Evolutionary conservation across 2,113 vertebrate species (phyloP).

Genomic region (Myodes glareolus): DNA sequence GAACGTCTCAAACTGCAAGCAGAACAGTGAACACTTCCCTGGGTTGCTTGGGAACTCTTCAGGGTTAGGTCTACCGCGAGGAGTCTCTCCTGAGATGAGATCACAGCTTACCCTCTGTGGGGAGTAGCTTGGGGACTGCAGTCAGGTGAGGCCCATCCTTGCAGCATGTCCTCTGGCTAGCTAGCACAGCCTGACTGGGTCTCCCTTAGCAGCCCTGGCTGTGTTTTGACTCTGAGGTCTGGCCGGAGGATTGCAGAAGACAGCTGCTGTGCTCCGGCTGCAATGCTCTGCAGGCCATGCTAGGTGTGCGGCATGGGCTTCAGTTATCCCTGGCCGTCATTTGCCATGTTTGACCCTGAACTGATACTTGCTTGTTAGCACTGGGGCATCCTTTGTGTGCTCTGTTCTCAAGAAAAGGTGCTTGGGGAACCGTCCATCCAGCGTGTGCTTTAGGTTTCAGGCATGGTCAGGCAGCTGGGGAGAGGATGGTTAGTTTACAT

Average conservation of each 20-base stretch:
- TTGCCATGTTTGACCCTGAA: background rate
- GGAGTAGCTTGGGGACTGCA: too few relatives aligned
- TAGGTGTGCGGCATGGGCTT: accelerated
- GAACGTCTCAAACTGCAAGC: background rate
- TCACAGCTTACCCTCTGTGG: background rate
- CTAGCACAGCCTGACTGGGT: background rate
- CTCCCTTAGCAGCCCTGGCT: background rate
- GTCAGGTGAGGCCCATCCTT: background rate
- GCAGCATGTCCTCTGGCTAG: background rate
- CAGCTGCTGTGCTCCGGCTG: too few relatives aligned
- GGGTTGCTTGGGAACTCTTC: background rate
- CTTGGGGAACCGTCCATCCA: background rate
- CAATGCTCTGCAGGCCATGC: background rate
- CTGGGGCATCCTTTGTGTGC: background rate
- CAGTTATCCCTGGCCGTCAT: background rate
- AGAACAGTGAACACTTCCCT: background rate
- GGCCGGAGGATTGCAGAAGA: background rate
- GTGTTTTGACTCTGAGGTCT: background rate
- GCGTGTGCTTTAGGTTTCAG: background rate
- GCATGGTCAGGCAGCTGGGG: background rate
- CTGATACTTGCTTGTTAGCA: background rate
- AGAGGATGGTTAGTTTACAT: background rate
- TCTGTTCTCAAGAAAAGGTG: background rate
- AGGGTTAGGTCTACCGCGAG: too few relatives aligned
- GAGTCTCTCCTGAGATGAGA: background rate